phyloP scores from a whole-genome alignment of 1,140 invertebrate species.

The Antheraea pernyi region DNA sequence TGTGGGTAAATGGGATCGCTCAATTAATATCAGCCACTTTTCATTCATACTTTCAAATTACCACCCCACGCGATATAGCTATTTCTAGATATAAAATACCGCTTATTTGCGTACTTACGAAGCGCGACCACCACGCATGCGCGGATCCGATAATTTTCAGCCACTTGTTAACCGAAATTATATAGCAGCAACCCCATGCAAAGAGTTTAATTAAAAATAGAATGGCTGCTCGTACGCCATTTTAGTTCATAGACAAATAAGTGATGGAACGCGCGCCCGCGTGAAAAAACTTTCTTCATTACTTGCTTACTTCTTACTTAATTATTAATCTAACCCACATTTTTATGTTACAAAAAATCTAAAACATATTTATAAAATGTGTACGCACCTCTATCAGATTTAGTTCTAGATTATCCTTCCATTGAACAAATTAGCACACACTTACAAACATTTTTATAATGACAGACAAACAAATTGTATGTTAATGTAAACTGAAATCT shows the following conservation, averaged over 20 bases:
- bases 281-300: no score
- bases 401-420: no score
- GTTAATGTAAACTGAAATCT: no score
- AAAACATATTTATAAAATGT: no score
- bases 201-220: constrained; percentile 63
- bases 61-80: constrained; percentile 52
- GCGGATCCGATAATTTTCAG: constrained; percentile 58
- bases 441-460: no score
- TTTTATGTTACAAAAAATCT: no score
- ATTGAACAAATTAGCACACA: no score
- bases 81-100: constrained; percentile 42
- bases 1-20: constrained; percentile 9
- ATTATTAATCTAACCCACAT: no score
- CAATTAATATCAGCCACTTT: constrained; percentile 10
- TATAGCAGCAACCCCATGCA: constrained; percentile 58
- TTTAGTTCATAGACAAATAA: constrained; percentile 58
- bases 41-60: constrained; percentile 25
- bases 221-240: constrained; percentile 37
- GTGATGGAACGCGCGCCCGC: constrained; percentile 44
- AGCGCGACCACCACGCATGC: constrained; percentile 69
- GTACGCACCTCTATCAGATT: no score
- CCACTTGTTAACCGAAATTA: constrained; percentile 66
- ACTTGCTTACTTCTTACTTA: no score
- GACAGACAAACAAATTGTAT: no score
- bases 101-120: constrained; percentile 54